A percentile compares a stretch with the other conserved stretches of the same genome.
Evolutionary conservation across 1,140 invertebrate species (phyloP).

Genomic region (Saccostrea echinata): DNA sequence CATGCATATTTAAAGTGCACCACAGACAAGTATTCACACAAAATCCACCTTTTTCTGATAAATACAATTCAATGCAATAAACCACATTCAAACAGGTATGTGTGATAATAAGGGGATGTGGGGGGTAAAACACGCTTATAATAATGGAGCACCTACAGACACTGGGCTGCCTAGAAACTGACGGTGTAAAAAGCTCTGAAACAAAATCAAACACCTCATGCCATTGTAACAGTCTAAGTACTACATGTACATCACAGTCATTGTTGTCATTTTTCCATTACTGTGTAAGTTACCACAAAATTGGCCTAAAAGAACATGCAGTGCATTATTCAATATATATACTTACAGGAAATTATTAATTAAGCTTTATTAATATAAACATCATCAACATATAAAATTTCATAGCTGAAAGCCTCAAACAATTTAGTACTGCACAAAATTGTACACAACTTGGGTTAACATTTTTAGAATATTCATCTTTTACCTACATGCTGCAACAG

Average conservation of each 20-base stretch:
- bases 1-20: no score
- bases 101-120: background rate
- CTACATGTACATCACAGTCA: background rate
- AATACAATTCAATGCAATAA: background rate
- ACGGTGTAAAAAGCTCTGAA: constrained; percentile 23
- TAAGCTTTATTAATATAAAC: constrained; percentile 1
- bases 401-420: background rate
- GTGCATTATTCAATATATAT: background rate
- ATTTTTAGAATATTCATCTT: background rate
- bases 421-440: background rate
- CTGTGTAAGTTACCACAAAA: background rate
- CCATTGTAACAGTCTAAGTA: constrained; percentile 25
- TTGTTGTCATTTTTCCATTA: background rate
- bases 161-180: background rate
- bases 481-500: constrained; percentile 14
- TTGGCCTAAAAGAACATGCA: background rate
- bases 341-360: constrained; percentile 10
- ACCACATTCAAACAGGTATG: background rate
- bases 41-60: background rate
- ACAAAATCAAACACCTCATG: constrained; percentile 1
- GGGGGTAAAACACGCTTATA: background rate
- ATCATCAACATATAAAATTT: background rate
- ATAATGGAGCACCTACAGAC: constrained; percentile 13
- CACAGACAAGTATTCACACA: background rate
- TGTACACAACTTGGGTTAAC: background rate